A percentile compares a stretch with the other conserved stretches of the same genome.
Evolutionary conservation across 2,113 vertebrate species (phyloP).

Genomic region (Tringa solitaria): DNA sequence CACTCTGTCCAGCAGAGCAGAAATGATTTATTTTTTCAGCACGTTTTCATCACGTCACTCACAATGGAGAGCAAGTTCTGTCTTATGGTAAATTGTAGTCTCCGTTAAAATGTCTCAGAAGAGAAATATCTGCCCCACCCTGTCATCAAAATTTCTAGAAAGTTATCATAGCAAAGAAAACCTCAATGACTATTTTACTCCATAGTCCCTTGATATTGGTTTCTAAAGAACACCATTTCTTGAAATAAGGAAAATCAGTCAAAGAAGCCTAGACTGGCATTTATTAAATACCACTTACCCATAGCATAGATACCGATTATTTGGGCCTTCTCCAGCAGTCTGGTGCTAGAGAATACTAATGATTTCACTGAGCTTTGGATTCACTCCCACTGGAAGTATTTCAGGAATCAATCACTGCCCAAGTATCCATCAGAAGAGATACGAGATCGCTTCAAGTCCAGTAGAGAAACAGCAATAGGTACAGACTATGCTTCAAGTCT

Average conservation of each 20-base stretch:
- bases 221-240: not conserved
- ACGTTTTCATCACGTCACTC: not conserved
- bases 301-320: not conserved
- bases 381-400: not conserved
- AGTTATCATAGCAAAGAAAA: not conserved
- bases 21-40: not conserved
- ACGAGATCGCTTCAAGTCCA: not conserved
- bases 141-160: not conserved
- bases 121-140: not conserved
- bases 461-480: not conserved
- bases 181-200: not conserved
- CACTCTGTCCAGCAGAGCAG: not conserved
- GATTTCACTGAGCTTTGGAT: not conserved
- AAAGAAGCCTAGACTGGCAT: not conserved
- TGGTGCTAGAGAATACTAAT: not conserved
- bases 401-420: not conserved
- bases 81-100: not conserved
- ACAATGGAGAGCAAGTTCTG: not conserved
- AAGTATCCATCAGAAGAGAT: not conserved
- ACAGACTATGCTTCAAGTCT: not conserved
- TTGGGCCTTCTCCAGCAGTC: not conserved
- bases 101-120: not conserved
- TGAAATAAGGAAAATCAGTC: not conserved
- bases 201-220: not conserved
- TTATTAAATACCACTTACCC: not conserved